Conservation (phyloP, 2,113 vertebrate species). For the Pachypanchax playfairii region DNA sequence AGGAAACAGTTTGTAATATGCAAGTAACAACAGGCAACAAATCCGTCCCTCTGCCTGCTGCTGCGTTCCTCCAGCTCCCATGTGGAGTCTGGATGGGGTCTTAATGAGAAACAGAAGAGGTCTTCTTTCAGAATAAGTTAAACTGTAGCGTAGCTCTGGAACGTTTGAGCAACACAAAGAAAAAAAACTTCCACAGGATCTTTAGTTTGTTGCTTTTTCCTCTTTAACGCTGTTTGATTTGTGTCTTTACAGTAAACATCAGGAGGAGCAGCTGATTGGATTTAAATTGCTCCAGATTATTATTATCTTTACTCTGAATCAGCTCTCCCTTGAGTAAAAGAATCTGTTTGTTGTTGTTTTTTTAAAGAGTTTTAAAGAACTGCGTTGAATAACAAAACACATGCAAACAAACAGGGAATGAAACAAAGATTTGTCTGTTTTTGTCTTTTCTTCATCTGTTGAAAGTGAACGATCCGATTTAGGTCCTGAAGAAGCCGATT, state of each 20-base stretch:
- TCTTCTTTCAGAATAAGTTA: constrained; percentile 38
- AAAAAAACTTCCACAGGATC: neutral
- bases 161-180: constrained; percentile 33
- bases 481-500: no score
- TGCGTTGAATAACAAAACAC: no score
- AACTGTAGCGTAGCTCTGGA: constrained; percentile 39
- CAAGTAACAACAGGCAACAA: no score
- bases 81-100: constrained; percentile 21
- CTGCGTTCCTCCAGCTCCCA: constrained; percentile 16
- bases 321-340: no score
- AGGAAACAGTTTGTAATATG: neutral
- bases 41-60: neutral
- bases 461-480: no score
- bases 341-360: no score
- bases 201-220: neutral
- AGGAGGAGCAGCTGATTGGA: constrained; percentile 5
- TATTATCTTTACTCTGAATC: no score
- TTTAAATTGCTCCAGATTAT: neutral
- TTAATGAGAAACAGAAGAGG: constrained; percentile 65
- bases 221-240: neutral
- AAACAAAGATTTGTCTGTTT: no score
- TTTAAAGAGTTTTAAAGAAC: no score
- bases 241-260: constrained; percentile 15
- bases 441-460: no score
- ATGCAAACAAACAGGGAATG: no score